phyloP scores from a whole-genome alignment of 2,888 invertebrate species.

The Chalcosyrphus nemorum region DNA sequence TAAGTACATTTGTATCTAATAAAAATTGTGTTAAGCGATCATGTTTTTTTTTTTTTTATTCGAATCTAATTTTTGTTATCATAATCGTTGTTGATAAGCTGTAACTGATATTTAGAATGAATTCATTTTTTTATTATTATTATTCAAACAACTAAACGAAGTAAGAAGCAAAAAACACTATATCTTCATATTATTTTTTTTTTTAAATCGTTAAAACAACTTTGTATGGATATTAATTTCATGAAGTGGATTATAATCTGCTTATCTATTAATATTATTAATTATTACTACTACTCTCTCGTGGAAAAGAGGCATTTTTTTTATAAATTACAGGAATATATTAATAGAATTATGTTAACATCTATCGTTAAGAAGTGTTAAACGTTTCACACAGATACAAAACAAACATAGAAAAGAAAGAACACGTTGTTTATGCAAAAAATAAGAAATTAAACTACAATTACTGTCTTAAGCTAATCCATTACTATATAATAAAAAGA shows the following conservation, averaged over 20 bases:
- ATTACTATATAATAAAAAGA: slow-evolving; percentile 29
- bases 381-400: slow-evolving; percentile 41
- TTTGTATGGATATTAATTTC: slow-evolving; percentile 38
- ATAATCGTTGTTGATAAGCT: slow-evolving; percentile 43
- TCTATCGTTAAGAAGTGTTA: slow-evolving; percentile 45
- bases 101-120: slow-evolving; percentile 14
- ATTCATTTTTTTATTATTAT: no score
- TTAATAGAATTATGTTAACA: slow-evolving; percentile 24
- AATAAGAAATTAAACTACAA: neutral
- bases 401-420: slow-evolving; percentile 1
- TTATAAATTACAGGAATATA: slow-evolving; percentile 52
- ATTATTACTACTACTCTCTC: slow-evolving; percentile 22
- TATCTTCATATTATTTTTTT: neutral
- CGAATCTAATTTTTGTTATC: slow-evolving; percentile 9
- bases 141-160: neutral
- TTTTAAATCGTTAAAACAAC: slow-evolving; percentile 12
- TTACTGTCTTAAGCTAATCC: slow-evolving; percentile 25
- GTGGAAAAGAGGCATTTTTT: slow-evolving; percentile 57
- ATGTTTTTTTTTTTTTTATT: slow-evolving; percentile 9
- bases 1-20: slow-evolving; percentile 41
- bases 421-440: slow-evolving; percentile 38
- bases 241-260: slow-evolving; percentile 24
- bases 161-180: neutral
- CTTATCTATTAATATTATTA: slow-evolving; percentile 31
- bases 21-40: slow-evolving; percentile 25